Base-by-base conservation (phyloP, 2,113 vertebrate genomes). In the Amblyornis subalaris region DNA sequence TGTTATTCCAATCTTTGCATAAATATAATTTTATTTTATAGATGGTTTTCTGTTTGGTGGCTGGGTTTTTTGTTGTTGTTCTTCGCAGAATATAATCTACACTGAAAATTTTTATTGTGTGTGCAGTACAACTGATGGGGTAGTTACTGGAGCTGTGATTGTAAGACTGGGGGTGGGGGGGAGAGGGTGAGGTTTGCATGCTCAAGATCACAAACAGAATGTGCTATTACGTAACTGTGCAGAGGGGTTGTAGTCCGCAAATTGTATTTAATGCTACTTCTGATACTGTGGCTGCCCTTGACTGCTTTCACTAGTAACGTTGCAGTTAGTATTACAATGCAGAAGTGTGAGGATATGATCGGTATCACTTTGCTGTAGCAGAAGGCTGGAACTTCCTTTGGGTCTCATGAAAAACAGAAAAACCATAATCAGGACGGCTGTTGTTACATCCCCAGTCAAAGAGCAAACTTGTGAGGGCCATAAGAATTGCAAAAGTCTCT, bases 121-220 rank as follows among this genome's bases (percentile, higher is more conserved):
- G 12, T 64, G 26, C 3, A 6, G 4, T 78, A 20, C 29, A 55
- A 21, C 22, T 75, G 57, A 36, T 28, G 26, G 44, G 29, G 29
- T 38, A 44, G 60, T 60, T 67, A 36, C 21, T 91, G 77, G 61
- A 89, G n/a, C 83, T 69, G 36, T 89, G 61, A 60, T 67, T 44
- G 51, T 26, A 53, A 92, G 50, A 29, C 9, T 58, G 65, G 29
- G 71, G 55, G n/a, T 31, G 8, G 9, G n/a, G 45, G 44, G 11
- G 10, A n/a, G 53, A 58, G 31, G 53, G 21, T 0, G 6, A 85
- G 62, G 55, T 79, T 79, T 95, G 47, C 82, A 55, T 29, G 87
- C 85, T 89, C 3, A 82, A 83, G 28, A 47, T 91, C 78, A 74
- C 87, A 91, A 45, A 77, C 55, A 82, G 66, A 94, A 94, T 55